Base-by-base conservation (phyloP, 2,888 invertebrate genomes). In the Aleiodes testaceus region DNA sequence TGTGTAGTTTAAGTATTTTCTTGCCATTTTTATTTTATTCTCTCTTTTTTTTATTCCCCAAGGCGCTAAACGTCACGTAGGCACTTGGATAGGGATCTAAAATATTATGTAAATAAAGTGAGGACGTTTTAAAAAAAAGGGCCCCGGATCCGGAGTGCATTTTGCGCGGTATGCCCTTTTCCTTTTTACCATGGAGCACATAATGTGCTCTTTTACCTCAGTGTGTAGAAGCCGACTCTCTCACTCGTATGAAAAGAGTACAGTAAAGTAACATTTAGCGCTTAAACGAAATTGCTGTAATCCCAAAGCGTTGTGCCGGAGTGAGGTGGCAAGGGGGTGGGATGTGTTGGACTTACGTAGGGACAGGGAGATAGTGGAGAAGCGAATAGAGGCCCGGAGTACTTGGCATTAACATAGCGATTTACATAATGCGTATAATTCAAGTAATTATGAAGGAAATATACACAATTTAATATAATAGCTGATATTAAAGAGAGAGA, bases 391-490 rank as follows among this genome's bases (percentile, higher is more conserved):
- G 64, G 53, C 50, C 36, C 42, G 22, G 63, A 66, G 53, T 63
- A 63, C 66, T 52, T 78, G 72, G 71, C 75, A 87, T 86, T 87
- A 86, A 85, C 86, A 85, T 85, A 84, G 70, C 82, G 80, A 86
- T 87, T 87, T 86, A 83, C 86, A 87, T 87, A 87, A 87, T 86
- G 84, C 85, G 82, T 84, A 85, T 87, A 86, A 87, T 87, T 86
- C 86, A 82, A 85, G 85, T 85, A 86, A 87, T 87, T 87, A 87
- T 85, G 81, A 82, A 83, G 82, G 83, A 84, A 86, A 87, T 87
- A 85, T 85, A 86, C 85, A 85, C 85, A 84, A 86, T 86, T 85
- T 85, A 83, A 84, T 85, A 85, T 85, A 85, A 86, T 87, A 81
- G 85, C 78, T 80, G 82, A 84, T 83, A 83, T 83, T 84, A 84